phyloP scores from a whole-genome alignment of 2,888 invertebrate species.

The Chymomyza fuscimana region DNA sequence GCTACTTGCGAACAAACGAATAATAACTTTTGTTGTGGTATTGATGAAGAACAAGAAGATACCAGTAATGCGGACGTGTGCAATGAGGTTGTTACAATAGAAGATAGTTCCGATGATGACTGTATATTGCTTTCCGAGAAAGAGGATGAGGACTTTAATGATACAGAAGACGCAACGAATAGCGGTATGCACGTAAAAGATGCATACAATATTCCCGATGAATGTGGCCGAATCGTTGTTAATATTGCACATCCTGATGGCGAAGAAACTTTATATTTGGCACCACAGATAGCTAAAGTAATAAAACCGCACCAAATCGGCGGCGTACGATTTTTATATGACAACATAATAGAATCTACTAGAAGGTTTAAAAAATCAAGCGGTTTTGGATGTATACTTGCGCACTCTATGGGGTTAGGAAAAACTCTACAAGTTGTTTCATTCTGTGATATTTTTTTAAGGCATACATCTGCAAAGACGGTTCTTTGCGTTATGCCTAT shows the following conservation, averaged over 20 bases:
- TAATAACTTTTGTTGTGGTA: constrained; percentile 62
- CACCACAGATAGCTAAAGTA: constrained; percentile 92
- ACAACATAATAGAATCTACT: constrained; percentile 97
- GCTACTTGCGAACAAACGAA: constrained; percentile 60
- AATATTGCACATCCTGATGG: constrained; percentile 95
- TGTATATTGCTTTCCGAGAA: constrained; percentile 93
- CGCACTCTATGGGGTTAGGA: constrained; percentile 99
- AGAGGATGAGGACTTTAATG: constrained; percentile 87
- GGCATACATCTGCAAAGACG: constrained; percentile 92
- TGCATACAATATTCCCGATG: constrained; percentile 93
- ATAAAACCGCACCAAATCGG: constrained; percentile 99
- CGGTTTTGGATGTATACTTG: constrained; percentile 98
- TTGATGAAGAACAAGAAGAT: constrained; percentile 58
- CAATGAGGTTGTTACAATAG: constrained; percentile 85
- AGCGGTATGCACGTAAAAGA: constrained; percentile 97
- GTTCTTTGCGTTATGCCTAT: constrained; percentile 99
- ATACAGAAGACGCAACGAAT: constrained; percentile 90
- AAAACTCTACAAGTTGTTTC: constrained; percentile 98
- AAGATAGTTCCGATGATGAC: constrained; percentile 88
- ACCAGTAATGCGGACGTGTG: constrained; percentile 28
- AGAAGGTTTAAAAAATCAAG: constrained; percentile 91
- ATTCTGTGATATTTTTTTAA: constrained; percentile 96
- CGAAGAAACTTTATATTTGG: constrained; percentile 94
- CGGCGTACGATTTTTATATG: constrained; percentile 96
- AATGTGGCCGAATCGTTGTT: constrained; percentile 93